Conservation (phyloP, 1,140 invertebrate genomes). For the Ceratina calcarata region DNA sequence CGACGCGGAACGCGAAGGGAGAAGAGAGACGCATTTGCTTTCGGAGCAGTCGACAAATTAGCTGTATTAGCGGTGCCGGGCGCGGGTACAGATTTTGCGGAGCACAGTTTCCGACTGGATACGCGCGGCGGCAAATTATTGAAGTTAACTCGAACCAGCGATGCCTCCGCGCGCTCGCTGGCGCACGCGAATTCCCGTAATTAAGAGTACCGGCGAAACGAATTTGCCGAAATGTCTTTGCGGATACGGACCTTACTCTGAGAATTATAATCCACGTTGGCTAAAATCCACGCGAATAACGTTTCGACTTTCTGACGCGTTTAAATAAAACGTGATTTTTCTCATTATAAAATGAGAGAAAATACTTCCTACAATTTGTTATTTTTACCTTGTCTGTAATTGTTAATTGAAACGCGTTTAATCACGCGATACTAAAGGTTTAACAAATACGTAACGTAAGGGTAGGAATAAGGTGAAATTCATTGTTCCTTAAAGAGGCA, state of each 20-base stretch:
- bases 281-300: not conserved
- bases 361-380: too few species aligned
- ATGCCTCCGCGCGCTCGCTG: conserved; percentile 9
- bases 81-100: conserved; percentile 61
- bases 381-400: too few species aligned
- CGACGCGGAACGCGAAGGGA: conserved; percentile 32
- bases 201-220: conserved; percentile 9
- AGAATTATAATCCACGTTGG: not conserved
- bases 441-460: too few species aligned
- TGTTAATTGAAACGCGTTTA: too few species aligned
- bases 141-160: conserved; percentile 56
- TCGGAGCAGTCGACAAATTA: conserved; percentile 70
- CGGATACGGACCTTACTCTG: not conserved
- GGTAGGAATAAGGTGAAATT: not conserved
- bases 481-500: too few species aligned
- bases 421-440: too few species aligned
- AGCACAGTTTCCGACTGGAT: conserved; percentile 54
- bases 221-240: not conserved
- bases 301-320: too few species aligned
- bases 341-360: too few species aligned
- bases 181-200: conserved; percentile 11
- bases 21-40: conserved; percentile 63
- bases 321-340: too few species aligned
- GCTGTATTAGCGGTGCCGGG: conserved; percentile 56
- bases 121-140: conserved; percentile 57